A percentile compares a stretch with the other conserved stretches of the same genome.
These are phyloP conservation scores for Acanthisitta chloris DNA, from an alignment of 2,113 vertebrate genomes.

Conservation along the genomic window DNA sequence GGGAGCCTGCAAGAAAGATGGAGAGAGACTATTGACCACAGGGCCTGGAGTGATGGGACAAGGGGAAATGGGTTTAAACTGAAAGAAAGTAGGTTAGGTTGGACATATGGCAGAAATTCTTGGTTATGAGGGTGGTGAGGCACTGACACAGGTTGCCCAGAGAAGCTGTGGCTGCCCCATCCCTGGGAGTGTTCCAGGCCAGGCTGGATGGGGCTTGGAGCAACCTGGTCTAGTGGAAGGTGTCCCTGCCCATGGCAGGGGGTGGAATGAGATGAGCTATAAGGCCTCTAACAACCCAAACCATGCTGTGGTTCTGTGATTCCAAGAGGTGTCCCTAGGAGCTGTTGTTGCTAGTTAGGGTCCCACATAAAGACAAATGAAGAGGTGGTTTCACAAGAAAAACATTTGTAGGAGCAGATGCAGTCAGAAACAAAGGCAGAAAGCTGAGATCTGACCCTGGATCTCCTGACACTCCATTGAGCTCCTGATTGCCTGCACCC, in stretches of 20 bases:
- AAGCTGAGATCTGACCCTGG: neutral
- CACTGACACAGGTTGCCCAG: neutral
- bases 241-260: neutral
- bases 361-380: neutral
- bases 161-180: neutral
- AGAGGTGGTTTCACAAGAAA: fast-evolving
- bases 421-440: neutral
- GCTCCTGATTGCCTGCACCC: neutral
- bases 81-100: neutral
- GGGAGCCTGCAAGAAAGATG: neutral
- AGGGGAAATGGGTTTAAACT: neutral
- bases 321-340: neutral
- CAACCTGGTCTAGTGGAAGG: fast-evolving
- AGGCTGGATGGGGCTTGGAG: neutral
- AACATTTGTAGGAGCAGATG: neutral
- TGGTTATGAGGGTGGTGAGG: neutral
- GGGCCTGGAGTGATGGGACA: neutral
- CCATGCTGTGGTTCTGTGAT: too few relatives aligned
- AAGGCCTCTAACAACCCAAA: neutral
- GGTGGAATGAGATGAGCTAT: neutral
- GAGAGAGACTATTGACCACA: fast-evolving
- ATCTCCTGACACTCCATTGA: fast-evolving
- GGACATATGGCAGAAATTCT: neutral
- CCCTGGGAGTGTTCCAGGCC: neutral
- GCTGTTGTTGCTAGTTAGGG: neutral